Percentiles rank a stretch among this genome's conserved stretches.
phyloP scores from a whole-genome alignment of 2,113 vertebrate species.

The Gavialis gangeticus region DNA sequence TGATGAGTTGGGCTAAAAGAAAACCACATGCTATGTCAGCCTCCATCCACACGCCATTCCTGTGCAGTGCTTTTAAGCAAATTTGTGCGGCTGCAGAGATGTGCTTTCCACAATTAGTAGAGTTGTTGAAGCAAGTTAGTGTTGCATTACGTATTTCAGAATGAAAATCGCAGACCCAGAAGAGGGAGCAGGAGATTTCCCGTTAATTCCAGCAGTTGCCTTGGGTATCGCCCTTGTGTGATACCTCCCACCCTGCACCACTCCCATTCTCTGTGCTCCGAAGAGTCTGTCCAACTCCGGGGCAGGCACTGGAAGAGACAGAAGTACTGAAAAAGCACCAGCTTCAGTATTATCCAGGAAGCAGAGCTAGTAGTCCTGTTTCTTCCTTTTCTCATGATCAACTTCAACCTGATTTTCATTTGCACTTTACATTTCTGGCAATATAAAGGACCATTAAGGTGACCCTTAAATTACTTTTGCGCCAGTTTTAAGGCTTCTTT shows the following conservation, averaged over 20 bases:
- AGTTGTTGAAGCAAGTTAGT: not conserved
- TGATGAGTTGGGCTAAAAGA: not conserved
- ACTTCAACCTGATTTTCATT: not conserved
- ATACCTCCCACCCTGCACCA: too few relatives aligned
- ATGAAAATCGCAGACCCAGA: not conserved
- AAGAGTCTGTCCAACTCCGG: not conserved
- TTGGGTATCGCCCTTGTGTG: not conserved
- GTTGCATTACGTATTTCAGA: not conserved
- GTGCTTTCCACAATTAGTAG: not conserved
- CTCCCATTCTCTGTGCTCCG: too few relatives aligned
- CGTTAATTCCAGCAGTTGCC: not conserved
- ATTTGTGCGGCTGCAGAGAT: not conserved
- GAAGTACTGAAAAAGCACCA: not conserved
- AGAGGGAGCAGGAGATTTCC: not conserved
- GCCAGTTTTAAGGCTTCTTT: not conserved
- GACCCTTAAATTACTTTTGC: not conserved
- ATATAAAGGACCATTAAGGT: not conserved
- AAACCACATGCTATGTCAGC: fast-evolving
- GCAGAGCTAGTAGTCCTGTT: not conserved
- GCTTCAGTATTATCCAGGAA: not conserved
- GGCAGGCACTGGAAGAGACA: not conserved
- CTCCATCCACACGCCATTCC: not conserved
- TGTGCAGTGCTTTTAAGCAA: not conserved
- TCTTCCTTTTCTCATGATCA: too few relatives aligned
- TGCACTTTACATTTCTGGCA: not conserved